A percentile compares a stretch with the other conserved stretches of the same genome.
phyloP scores from a whole-genome alignment of 37 sponge, comb jelly and placozoan species.

The Spongia lamella region DNA sequence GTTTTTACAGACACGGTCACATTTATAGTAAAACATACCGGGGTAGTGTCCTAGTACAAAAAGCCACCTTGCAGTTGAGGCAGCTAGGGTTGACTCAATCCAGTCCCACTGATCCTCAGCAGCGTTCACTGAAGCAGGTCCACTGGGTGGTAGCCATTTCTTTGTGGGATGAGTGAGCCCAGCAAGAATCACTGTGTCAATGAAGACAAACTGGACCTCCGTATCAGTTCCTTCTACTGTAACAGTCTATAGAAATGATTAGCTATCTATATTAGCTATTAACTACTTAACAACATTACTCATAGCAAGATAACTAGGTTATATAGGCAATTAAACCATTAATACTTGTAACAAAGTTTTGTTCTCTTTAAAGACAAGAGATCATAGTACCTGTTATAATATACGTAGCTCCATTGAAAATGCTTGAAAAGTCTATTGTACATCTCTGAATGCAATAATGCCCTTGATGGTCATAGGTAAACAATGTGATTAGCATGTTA shows the following conservation, averaged over 20 bases:
- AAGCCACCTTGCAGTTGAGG: constrained; percentile 68
- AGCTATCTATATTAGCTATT: too few relatives aligned
- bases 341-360: too few relatives aligned
- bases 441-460: too few relatives aligned
- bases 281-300: too few relatives aligned
- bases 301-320: too few relatives aligned
- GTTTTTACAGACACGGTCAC: constrained; percentile 14
- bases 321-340: too few relatives aligned
- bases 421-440: too few relatives aligned
- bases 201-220: constrained; percentile 75
- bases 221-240: constrained; percentile 41
- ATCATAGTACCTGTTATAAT: too few relatives aligned
- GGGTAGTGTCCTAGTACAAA: constrained; percentile 87
- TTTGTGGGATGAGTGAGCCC: constrained; percentile 66
- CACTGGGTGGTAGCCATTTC: constrained; percentile 45
- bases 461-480: too few relatives aligned
- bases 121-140: constrained; percentile 22
- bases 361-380: too few relatives aligned
- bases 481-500: too few relatives aligned
- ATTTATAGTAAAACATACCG: constrained; percentile 65
- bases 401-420: too few relatives aligned
- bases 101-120: constrained; percentile 77
- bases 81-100: constrained; percentile 68
- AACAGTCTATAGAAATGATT: constrained; percentile 38
- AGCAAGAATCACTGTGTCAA: constrained; percentile 82